Evolutionary conservation across 2,888 invertebrate species (phyloP).

Genomic region (Mycogona germanica): DNA sequence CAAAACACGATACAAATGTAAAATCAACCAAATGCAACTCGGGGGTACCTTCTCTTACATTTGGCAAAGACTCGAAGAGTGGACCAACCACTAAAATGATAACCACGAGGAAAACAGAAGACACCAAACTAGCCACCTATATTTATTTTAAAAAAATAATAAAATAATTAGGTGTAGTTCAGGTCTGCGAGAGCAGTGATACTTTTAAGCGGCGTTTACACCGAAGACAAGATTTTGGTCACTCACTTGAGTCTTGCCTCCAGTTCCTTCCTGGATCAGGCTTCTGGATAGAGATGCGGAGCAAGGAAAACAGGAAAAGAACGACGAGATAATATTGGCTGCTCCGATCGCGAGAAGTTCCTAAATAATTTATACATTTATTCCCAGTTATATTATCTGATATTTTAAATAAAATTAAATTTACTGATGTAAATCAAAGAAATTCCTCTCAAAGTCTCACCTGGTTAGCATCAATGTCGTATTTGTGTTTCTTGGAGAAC

Average conservation of each 20-base stretch:
- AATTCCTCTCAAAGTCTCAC: constrained; percentile 28
- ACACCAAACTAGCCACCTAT: constrained; percentile 57
- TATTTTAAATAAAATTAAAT: constrained; percentile 9
- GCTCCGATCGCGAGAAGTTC: constrained; percentile 40
- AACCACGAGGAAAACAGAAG: constrained; percentile 56
- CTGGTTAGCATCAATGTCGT: constrained; percentile 57
- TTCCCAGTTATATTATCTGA: constrained; percentile 18
- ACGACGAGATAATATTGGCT: constrained; percentile 51
- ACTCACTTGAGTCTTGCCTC: constrained; percentile 20
- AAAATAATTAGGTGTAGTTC: constrained; percentile 22
- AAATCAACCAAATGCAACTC: no score
- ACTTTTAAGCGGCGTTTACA: not conserved
- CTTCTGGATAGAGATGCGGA: constrained; percentile 48
- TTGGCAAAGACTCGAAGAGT: constrained; percentile 72
- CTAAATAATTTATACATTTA: constrained; percentile 26
- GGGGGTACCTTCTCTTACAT: constrained; percentile 39
- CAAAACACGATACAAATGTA: no score
- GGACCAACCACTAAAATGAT: constrained; percentile 80
- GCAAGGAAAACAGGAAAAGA: constrained; percentile 33
- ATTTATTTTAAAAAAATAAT: no score
- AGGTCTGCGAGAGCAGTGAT: not conserved
- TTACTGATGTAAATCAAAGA: not conserved
- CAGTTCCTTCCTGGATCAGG: constrained; percentile 10
- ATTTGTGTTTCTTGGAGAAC: constrained; percentile 56
- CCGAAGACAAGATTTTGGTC: not conserved